Conservation (phyloP, 2,113 vertebrate genomes). For the Neodon shergylaensis region DNA sequence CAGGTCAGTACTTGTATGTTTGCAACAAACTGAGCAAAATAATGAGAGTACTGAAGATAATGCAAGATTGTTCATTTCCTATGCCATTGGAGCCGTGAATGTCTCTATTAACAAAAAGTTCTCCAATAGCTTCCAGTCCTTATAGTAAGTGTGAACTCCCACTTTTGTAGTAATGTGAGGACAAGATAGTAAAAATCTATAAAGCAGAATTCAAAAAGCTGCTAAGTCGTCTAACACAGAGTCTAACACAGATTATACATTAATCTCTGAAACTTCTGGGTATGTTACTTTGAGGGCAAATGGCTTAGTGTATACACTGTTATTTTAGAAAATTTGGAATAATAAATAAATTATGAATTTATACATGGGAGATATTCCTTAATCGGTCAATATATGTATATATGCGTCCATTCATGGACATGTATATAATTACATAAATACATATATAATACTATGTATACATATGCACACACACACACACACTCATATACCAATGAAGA, state of each 20-base stretch:
- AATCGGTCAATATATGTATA: too few species aligned
- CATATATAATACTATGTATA: neutral
- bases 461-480: neutral
- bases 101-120: neutral
- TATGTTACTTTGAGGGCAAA: neutral
- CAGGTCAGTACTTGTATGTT: neutral
- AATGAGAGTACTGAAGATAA: neutral
- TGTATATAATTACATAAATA: neutral
- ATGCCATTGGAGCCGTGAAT: neutral
- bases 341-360: too few species aligned
- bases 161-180: neutral
- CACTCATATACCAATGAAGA: neutral
- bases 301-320: neutral
- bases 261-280: neutral
- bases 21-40: neutral
- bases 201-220: neutral
- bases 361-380: too few species aligned
- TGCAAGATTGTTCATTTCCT: neutral
- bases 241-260: neutral
- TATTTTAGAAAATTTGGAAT: neutral
- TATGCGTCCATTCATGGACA: accelerated
- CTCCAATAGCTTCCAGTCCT: neutral
- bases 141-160: neutral
- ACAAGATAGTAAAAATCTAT: neutral
- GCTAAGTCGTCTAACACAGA: neutral